Base-by-base conservation (phyloP, 2,113 vertebrate species). In the Chaetodon auriga region DNA sequence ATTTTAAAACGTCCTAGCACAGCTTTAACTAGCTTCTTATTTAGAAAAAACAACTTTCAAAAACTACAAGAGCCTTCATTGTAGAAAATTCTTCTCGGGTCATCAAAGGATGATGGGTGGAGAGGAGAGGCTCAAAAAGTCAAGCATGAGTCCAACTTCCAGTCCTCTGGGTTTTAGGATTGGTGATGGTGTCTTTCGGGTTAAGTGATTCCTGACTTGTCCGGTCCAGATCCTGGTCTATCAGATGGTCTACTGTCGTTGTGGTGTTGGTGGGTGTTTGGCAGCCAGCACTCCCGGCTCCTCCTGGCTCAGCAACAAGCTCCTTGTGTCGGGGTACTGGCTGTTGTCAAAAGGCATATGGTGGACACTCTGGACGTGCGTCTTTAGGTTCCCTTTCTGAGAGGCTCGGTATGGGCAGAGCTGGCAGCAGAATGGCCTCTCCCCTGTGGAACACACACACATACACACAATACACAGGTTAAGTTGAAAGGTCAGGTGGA, bases 381-480 rank as follows among this genome's bases (percentile, higher is more conserved):
- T 94, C 93, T 96, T 95, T 95, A 97, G 95, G 96, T 96, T 95
- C 96, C 96, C 96, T 97, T 97, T 95, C 95, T 96, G 94, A 96
- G 96, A 94, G 93, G 97, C 96, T 96, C 96, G 89, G 94, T 96
- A 92, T 94, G 97, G 95, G 92, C 87, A 85, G 95, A 85, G 89
- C 95, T 95, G n/a, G 94, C 81, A 84, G 92, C 88, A 87, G 92
- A 93, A 94, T 85, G 93, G 93, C 92, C 93, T 94, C 91, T 95
- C 94, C 88, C 94, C 94, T 95, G 87, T 38, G 25, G 58, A 84
- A 73, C 72, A 90, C 57, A 57, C 43, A 45, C 11, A 45, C 43
- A 45, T 21, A 86, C 80, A 90, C 73, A 84, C 63, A 78, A 83
- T 38, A 76, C 75, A 90, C 64, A 81, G 57, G 73, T 55, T 7